Evolutionary conservation across 2,113 vertebrate genomes (phyloP), one percentile per base, ranked within the genome.

Genomic region (Morone chrysops): DNA sequence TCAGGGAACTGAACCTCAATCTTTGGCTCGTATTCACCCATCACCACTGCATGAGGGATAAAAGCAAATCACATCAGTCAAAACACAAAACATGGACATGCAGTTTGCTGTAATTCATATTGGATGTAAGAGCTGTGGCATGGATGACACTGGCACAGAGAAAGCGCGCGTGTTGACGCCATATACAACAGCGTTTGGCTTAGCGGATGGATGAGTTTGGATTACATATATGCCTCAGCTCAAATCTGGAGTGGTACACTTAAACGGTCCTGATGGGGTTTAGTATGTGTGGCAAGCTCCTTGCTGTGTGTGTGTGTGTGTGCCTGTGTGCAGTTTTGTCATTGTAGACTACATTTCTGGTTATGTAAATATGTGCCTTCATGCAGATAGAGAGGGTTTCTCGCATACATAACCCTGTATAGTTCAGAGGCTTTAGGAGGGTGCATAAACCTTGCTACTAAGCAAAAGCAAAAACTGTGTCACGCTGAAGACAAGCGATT

Each of bases 11-110:
- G 94, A 75, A 96, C 96, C 94, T 98, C 96, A 2, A 97, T 98
- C 95, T 99, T 98, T 36, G 97, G 97, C 89, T 99, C 96, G 2
- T 97, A 98, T 85, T 98, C 96, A 31, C 96, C 97, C 97, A 98
- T 98, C 90, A 95, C 96, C 83, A 94, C 96, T 98, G 95, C 91
- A 70, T 83, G 89, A 65, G 22, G 71, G 54, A 90, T 72, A 7
- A 73, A 67, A 80, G 41, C 43, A 80, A 87, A 87, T 70, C 78
- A 85, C 6, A 79, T 63, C 48, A 57, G 74, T 85, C 50, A 66
- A 45, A 82, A 82, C 70, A 77, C 48, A 77, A 76, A 81, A 62
- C 51, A 68, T 31, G 65, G 11, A 69, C 79, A 47, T 31, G 48
- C 60, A 48, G 22, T 51, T 50, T 41, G 38, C 14, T 54, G 51